Base-by-base conservation (phyloP, 1,140 invertebrate genomes). In the Trypoxylus dichotomus region DNA sequence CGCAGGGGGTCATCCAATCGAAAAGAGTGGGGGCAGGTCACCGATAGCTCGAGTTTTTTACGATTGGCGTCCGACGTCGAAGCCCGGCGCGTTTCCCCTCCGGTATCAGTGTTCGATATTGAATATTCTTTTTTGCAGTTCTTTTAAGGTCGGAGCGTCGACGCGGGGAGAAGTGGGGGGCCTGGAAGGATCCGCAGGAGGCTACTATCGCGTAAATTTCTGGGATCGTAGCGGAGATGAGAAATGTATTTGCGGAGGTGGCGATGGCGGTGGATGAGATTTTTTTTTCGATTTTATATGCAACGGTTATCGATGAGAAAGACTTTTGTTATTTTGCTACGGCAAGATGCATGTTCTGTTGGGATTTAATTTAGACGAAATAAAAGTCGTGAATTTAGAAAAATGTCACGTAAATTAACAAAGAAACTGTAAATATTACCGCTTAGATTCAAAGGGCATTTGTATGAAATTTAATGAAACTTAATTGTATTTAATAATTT, bases 91-190 rank as follows among this genome's bases (percentile, higher is more conserved):
- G 60, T 27, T 68, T 21, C 24, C 60, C 60, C 21, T 24, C 60
- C 32, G 32, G 60, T 19, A 68, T 68, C 60, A 68, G 60, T 68
- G 60, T 68, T 68, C 60, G 60, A 68, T 68, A 68, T 68, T 29
- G 60, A 68, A 24, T 24, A 68, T 68, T 68, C 60, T 68, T 68
- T 68, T 68, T 68, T 68, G 60, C 60, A 68, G 60, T 68, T 68
- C 60, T 68, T 68, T 68, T 68, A 68, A 68, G 60, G 60, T 68
- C 78, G 60, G 29, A 47, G 72, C 47, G 71, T 29, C 29, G 76
- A 71, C 43, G 75, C n/a, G 24, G 47, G 41, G 3, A 1, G 7
- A 15, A 15, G 8, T 74, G 75, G 32, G 32, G 76, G 73, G n/a
- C 7, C 7, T 11, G 21, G 60, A 21, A 15, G 60, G 27, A 27